Evolutionary conservation across 2,888 invertebrate genomes (phyloP), one percentile per base, ranked within the genome.

Genomic region (Argyresthia goedartella): DNA sequence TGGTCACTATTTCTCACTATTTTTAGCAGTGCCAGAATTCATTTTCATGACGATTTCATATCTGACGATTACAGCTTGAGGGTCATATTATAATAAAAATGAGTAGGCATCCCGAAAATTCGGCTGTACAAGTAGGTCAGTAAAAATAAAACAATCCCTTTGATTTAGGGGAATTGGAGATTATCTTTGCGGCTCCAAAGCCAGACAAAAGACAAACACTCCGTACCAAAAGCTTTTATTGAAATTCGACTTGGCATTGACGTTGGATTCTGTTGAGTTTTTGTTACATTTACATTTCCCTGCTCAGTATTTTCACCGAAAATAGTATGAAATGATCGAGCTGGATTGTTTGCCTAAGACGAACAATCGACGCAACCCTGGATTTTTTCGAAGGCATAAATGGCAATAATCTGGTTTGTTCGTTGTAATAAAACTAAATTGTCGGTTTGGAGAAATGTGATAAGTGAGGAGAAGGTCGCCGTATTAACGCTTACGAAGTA

Each of bases 151-250:
- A 51, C 52, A 58, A 67, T 68, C 60, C 69, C 67, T 66, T 75
- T 71, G 25, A 25, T 25, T 25, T 25, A 25, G 25, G 3, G 25
- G 25, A 54, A 50, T 52, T 47, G 45, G 41, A 50, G 48, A 51
- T 52, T 52, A 62, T 69, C 69, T 70, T 68, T 9, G 39, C 52
- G 55, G 58, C 58, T 56, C 56, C 57, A 60, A 64, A 66, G 65
- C 65, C 66, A 63, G 64, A 58, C 61, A 62, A 72, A 52, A 75
- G 70, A 71, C 64, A 73, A 76, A 75, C 73, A 64, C 60, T 59
- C 60, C 56, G 54, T 25, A 25, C 25, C 36, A 59, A 62, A 69
- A 67, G 61, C 64, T 68, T 68, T 70, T 60, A 63, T 61, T 59
- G 56, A 59, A 67, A 57, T 56, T 36, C 41, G 10, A 46, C 34